Evolutionary conservation across 2,797 vertebrate species (phyloP), one percentile per base, ranked within the genome.

Genomic region (Ispidina lecontei): DNA sequence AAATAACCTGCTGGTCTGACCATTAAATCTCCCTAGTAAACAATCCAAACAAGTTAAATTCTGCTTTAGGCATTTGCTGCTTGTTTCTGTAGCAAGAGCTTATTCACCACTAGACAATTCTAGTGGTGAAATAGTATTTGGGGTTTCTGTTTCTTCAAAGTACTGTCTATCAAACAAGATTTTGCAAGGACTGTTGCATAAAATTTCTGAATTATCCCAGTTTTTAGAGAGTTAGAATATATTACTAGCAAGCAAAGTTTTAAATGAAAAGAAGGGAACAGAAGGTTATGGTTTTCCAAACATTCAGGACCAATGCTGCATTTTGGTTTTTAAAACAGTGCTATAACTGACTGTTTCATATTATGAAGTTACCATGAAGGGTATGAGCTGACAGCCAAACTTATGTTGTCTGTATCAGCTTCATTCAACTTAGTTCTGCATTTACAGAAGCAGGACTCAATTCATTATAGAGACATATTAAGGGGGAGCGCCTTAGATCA

Each of bases 1-100:
- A 44, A 93, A 74, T 22, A 68, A 63, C 95, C 89, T 68, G 78
- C 85, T 87, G 92, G 31, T 84, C 22, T 92, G 60, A 77, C 91
- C 79, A 44, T 90, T 94, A 89, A 84, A 80, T 63, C 84, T 71
- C 60, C 47, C 47, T 44, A 31, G 84, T 89, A 91, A 96, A 92
- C 90, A 79, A 72, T 65, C 43, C 46, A 60, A 73, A 86, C 74
- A 41, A 79, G 65, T 33, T 47, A 43, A 63, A 78, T 78, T 89
- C 35, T 70, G 63, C 70, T 86, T 72, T 22, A 81, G 71, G 87
- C 70, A 13, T 78, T 93, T 77, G 25, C 58, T 87, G 46, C 75
- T 77, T 80, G 10, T 76, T 77, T 92, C 46, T 67, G 1, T 47
- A 77, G 81, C 39, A 41, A 47, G 35, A 87, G 58, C 41, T 81